phyloP scores from a whole-genome alignment of 2,888 invertebrate genomes.

The Tenthredo distinguenda region DNA sequence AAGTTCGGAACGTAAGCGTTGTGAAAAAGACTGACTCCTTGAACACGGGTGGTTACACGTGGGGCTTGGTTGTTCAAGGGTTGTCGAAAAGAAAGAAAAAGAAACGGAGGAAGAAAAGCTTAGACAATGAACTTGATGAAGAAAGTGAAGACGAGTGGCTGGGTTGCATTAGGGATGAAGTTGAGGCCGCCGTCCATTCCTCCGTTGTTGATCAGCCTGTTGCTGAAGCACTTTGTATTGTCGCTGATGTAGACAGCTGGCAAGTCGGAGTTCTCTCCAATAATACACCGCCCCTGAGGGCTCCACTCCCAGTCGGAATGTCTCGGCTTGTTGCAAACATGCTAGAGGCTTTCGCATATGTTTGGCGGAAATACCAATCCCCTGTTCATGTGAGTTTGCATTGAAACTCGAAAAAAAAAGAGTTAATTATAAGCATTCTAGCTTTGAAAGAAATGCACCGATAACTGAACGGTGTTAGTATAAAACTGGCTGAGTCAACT shows the following conservation, averaged over 20 bases:
- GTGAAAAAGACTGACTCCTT: slow-evolving; percentile 50
- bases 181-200: slow-evolving; percentile 69
- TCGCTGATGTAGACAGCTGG: slow-evolving; percentile 91
- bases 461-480: too few relatives aligned
- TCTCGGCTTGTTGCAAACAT: slow-evolving; percentile 91
- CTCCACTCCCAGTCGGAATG: slow-evolving; percentile 84
- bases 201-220: slow-evolving; percentile 84
- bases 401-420: neutral
- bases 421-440: neutral
- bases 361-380: slow-evolving; percentile 86
- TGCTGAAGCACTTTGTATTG: slow-evolving; percentile 89
- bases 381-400: slow-evolving; percentile 87
- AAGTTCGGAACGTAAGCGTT: slow-evolving; percentile 55
- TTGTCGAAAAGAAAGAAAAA: slow-evolving; percentile 68
- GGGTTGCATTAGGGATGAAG: slow-evolving; percentile 71
- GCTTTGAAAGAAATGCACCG: too few relatives aligned
- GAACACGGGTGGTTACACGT: slow-evolving; percentile 67
- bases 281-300: slow-evolving; percentile 68
- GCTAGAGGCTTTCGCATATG: slow-evolving; percentile 89
- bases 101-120: slow-evolving; percentile 60
- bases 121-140: neutral
- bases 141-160: slow-evolving; percentile 66
- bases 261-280: slow-evolving; percentile 78
- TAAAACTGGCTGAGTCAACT: too few relatives aligned
- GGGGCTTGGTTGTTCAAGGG: slow-evolving; percentile 86